Evolutionary conservation across 2,797 vertebrate species (phyloP).

Genomic region (Paramormyrops hopkinsi): DNA sequence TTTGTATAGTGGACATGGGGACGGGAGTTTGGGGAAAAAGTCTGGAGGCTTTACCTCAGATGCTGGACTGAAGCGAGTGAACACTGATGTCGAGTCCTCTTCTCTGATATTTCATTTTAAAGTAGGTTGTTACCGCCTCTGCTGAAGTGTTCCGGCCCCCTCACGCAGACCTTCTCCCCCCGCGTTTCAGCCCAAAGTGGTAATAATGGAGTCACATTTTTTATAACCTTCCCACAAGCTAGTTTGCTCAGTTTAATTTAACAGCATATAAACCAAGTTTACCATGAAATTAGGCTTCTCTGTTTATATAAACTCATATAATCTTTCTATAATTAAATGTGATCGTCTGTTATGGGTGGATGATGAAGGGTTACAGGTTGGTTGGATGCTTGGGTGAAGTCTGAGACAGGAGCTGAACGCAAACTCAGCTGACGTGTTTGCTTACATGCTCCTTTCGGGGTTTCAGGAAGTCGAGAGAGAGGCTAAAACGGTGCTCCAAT

Average conservation of each 20-base stretch:
- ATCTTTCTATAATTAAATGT: background rate
- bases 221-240: background rate
- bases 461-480: background rate
- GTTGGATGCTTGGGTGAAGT: background rate
- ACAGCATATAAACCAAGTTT: constrained; percentile 1
- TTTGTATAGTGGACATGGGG: background rate
- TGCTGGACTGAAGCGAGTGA: background rate
- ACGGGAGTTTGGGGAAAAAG: background rate
- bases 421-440: background rate
- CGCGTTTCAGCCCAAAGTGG: background rate
- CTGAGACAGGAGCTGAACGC: background rate
- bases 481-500: background rate
- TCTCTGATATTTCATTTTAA: background rate
- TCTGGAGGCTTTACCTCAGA: background rate
- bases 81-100: background rate
- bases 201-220: background rate
- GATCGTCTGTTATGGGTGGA: background rate
- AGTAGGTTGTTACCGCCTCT: background rate
- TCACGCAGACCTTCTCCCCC: background rate
- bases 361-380: background rate
- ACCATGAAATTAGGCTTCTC: background rate
- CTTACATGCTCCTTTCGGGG: background rate
- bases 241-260: background rate
- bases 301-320: background rate
- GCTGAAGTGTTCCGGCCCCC: background rate